Percentiles rank a stretch among this genome's conserved stretches.
Conservation (phyloP, 2,797 vertebrate genomes). For the Propithecus perrieri region DNA sequence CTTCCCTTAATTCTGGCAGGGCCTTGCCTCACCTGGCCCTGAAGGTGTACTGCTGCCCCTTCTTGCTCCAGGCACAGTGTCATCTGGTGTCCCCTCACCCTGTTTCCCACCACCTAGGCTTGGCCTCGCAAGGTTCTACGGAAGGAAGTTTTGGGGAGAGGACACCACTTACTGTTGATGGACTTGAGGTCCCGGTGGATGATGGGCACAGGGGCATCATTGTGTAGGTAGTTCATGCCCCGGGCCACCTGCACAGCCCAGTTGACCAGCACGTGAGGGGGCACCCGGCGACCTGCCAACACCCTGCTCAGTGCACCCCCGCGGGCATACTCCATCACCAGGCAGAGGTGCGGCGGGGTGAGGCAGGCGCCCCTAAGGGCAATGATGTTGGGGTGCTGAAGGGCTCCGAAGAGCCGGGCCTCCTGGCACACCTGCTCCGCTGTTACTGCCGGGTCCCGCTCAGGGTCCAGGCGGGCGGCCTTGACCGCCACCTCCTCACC, state of each 20-base stretch:
- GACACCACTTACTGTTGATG: slow-evolving; percentile 93
- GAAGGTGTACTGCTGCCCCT: background rate
- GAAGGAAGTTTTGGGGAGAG: slow-evolving; percentile 23
- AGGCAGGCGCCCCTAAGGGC: slow-evolving; percentile 92
- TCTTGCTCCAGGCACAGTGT: background rate
- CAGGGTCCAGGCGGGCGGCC: slow-evolving; percentile 93
- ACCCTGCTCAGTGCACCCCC: slow-evolving; percentile 93
- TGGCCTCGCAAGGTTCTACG: background rate
- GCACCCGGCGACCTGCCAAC: slow-evolving; percentile 92
- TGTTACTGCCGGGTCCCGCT: slow-evolving; percentile 91
- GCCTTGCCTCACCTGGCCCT: background rate
- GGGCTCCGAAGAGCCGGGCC: slow-evolving; percentile 94
- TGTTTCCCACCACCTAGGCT: background rate
- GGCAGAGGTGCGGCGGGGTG: slow-evolving; percentile 92
- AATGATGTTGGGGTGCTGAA: slow-evolving; percentile 94
- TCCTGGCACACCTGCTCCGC: slow-evolving; percentile 93
- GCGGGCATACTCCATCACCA: slow-evolving; percentile 95
- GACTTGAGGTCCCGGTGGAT: slow-evolving; percentile 97
- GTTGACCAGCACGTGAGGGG: slow-evolving; percentile 94
- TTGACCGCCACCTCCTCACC: slow-evolving; percentile 93
- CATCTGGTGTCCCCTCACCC: background rate
- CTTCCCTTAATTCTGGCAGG: background rate
- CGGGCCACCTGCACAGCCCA: slow-evolving; percentile 96
- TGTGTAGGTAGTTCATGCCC: slow-evolving; percentile 96
- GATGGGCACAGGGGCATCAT: slow-evolving; percentile 92